phyloP scores from a whole-genome alignment of 2,888 invertebrate species.

The Argynnis bischoffii region DNA sequence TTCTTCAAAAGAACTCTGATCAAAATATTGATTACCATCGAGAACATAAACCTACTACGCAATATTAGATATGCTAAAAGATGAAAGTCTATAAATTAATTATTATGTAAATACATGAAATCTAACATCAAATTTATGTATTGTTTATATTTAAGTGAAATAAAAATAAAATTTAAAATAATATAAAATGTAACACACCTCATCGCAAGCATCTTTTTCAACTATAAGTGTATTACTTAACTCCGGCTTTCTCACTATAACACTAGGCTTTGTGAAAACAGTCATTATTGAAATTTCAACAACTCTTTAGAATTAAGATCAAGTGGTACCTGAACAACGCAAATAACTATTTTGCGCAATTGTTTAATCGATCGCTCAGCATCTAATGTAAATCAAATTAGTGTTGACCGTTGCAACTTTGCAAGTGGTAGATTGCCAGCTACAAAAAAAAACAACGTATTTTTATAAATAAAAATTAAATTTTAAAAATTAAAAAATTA shows the following conservation, averaged over 20 bases:
- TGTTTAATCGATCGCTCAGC: slow-evolving; percentile 20
- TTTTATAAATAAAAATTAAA: too few relatives aligned
- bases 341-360: slow-evolving; percentile 10
- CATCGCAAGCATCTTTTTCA: slow-evolving; percentile 62
- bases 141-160: not conserved
- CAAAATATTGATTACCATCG: too few relatives aligned
- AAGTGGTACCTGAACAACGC: not conserved
- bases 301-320: slow-evolving; percentile 2
- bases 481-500: too few relatives aligned
- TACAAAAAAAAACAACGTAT: not conserved
- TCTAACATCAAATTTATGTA: not conserved
- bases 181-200: slow-evolving; percentile 52
- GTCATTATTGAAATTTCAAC: slow-evolving; percentile 83
- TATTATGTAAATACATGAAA: not conserved
- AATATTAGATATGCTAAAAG: too few relatives aligned
- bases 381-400: not conserved
- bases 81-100: too few relatives aligned
- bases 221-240: slow-evolving; percentile 86
- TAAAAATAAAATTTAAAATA: not conserved
- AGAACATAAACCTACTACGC: too few relatives aligned
- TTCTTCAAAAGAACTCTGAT: too few relatives aligned
- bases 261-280: slow-evolving; percentile 87
- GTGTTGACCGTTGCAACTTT: slow-evolving; percentile 11
- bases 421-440: slow-evolving; percentile 1
- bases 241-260: slow-evolving; percentile 85